A percentile compares a stretch with the other conserved stretches of the same genome.
Evolutionary conservation across 2,888 invertebrate species (phyloP).

Genomic region (Lumbricus terrestris): DNA sequence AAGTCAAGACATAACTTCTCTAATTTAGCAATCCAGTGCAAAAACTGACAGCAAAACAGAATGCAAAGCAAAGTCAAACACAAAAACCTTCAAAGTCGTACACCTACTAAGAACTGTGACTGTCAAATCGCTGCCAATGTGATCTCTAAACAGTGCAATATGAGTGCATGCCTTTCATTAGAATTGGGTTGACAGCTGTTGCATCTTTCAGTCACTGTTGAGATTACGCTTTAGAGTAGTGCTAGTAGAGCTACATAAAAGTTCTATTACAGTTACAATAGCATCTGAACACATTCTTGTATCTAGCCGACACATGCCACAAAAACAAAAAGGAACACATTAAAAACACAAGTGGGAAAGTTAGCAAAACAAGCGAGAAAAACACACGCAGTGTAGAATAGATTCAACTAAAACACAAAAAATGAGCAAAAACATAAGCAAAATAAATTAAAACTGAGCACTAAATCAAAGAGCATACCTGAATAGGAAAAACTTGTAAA

Average conservation of each 20-base stretch:
- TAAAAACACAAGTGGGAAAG: neutral
- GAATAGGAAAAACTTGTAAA: neutral
- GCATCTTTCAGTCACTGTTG: too few relatives aligned
- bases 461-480: neutral
- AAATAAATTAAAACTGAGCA: neutral
- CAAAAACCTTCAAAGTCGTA: too few relatives aligned
- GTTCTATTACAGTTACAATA: neutral
- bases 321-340: neutral
- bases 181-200: too few relatives aligned
- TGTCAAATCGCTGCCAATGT: too few relatives aligned
- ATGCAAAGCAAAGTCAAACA: too few relatives aligned
- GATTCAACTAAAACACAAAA: neutral
- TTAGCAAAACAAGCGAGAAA: neutral
- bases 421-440: neutral
- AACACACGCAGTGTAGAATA: neutral
- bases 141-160: too few relatives aligned
- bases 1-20: too few relatives aligned
- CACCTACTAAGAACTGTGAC: too few relatives aligned
- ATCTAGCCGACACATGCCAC: neutral
- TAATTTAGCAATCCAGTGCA: too few relatives aligned
- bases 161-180: too few relatives aligned
- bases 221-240: too few relatives aligned
- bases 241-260: neutral
- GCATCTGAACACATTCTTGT: neutral
- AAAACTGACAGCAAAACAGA: too few relatives aligned